Conservation (phyloP, 2,888 invertebrate genomes). For the Andrena trimmerana region DNA sequence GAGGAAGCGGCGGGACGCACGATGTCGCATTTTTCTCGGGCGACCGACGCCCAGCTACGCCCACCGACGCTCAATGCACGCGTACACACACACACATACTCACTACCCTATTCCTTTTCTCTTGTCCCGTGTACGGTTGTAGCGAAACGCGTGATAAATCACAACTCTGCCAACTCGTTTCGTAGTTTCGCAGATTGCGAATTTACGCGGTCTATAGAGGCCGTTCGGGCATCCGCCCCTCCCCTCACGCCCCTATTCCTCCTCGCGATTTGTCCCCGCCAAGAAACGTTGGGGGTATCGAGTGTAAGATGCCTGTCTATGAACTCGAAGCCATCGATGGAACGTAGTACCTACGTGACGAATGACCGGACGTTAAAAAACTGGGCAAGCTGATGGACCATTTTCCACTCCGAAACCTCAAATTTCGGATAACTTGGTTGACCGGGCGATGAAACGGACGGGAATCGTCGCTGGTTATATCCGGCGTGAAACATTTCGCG, state of each 20-base stretch:
- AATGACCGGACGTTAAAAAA: background rate
- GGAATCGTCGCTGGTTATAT: slow-evolving; percentile 19
- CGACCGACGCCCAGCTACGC: slow-evolving; percentile 50
- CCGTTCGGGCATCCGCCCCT: slow-evolving; percentile 8
- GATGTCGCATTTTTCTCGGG: slow-evolving; percentile 75
- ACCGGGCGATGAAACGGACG: slow-evolving; percentile 4
- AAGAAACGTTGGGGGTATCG: background rate
- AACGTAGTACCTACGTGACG: background rate
- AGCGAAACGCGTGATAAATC: slow-evolving; percentile 68
- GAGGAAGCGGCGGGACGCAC: slow-evolving; percentile 64
- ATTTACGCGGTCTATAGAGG: slow-evolving; percentile 71
- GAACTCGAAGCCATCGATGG: background rate
- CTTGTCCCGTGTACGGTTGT: slow-evolving; percentile 23
- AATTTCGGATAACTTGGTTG: slow-evolving; percentile 2
- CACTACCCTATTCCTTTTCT: slow-evolving; percentile 25
- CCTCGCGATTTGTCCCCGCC: slow-evolving; percentile 6
- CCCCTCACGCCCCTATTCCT: background rate
- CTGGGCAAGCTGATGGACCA: background rate
- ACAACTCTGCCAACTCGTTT: slow-evolving; percentile 72
- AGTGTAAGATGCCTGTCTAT: background rate
- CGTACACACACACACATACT: slow-evolving; percentile 24
- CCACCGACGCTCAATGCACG: slow-evolving; percentile 18
- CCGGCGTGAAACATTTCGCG: slow-evolving; percentile 40
- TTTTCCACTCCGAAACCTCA: background rate
- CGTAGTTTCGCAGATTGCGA: slow-evolving; percentile 74